Base-by-base conservation (phyloP, 2,113 vertebrate species). In the Canis aureus region DNA sequence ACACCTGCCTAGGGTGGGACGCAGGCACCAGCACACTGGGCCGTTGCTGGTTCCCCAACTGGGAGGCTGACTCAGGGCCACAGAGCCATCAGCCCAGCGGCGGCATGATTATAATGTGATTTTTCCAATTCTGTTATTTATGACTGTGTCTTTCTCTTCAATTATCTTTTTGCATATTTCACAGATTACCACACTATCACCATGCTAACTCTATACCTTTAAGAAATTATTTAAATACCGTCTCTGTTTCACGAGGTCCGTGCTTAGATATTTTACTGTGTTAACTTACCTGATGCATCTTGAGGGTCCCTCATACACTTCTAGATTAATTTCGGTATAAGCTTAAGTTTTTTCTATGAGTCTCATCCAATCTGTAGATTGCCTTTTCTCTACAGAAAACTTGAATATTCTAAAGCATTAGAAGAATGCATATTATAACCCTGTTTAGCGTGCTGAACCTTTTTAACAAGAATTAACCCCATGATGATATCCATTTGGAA, bases 11-110 rank as follows among this genome's bases (percentile, higher is more conserved):
- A 49, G 43, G 32, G 6, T 43, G 27, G 27, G 64, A 64, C 10
- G 23, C 0, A 84, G 57, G 2, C 3, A 81, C 1, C 29, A 10
- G 29, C 11, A 43, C 11, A 6, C 5, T 27, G 11, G 16, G 6
- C 19, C 25, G 62, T 19, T n/a, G 25, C 29, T 59, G 0, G 13
- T 67, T 51, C 82, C 12, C 19, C 5, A 80, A n/a, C 29, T 22
- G 17, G 53, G 12, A 53, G 25, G 6, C 16, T 12, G 17, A 25
- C 20, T 32, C 79, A 23, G 9, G 49, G 5, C 66, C 3, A 55
- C 19, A 69, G 35, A 78, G 2, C 22, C 32, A 11, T 29, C 3
- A 64, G 62, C 13, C 19, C 13, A 80, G 15, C 53, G 53, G 19
- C 49, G 17, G 25, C 12, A 38, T 62, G 11, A 32, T 49, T 9